phyloP scores from a whole-genome alignment of 1,140 invertebrate genomes.

The Drosophila equinoxialis region DNA sequence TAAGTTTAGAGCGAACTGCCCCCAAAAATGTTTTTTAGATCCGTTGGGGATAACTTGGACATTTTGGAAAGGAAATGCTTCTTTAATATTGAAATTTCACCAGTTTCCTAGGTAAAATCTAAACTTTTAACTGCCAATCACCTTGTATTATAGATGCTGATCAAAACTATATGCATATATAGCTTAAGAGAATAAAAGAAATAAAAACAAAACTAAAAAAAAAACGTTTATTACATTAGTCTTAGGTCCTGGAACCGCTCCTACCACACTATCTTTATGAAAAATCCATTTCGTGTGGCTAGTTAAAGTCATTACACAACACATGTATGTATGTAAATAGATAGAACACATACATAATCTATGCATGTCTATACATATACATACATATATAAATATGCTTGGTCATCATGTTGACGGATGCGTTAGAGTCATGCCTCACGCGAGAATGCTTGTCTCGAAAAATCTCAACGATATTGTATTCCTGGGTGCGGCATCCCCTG shows the following conservation, averaged over 20 bases:
- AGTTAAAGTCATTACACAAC: conserved; percentile 3
- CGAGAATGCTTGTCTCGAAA: conserved; percentile 1
- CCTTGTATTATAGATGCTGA: not conserved
- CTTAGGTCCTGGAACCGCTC: not conserved
- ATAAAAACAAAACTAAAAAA: not conserved
- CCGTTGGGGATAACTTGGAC: too few relatives aligned
- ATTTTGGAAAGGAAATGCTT: too few relatives aligned
- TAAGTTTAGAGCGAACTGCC: too few relatives aligned
- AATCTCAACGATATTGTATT: conserved; percentile 12
- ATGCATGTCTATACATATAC: not conserved
- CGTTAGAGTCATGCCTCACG: conserved; percentile 9
- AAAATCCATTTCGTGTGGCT: conserved; percentile 2
- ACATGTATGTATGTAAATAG: not conserved
- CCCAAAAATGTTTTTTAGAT: too few relatives aligned
- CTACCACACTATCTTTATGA: not conserved
- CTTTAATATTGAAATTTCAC: too few relatives aligned
- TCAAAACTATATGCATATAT: not conserved
- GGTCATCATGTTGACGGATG: conserved; percentile 12
- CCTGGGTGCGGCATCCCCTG: conserved; percentile 6
- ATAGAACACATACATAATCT: not conserved
- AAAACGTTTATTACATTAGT: conserved; percentile 1
- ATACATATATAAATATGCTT: not conserved
- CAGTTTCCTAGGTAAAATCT: too few relatives aligned
- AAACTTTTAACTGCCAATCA: too few relatives aligned
- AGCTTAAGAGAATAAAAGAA: not conserved